phyloP scores from a whole-genome alignment of 2,888 invertebrate species.

The Leptura quadrifasciata region DNA sequence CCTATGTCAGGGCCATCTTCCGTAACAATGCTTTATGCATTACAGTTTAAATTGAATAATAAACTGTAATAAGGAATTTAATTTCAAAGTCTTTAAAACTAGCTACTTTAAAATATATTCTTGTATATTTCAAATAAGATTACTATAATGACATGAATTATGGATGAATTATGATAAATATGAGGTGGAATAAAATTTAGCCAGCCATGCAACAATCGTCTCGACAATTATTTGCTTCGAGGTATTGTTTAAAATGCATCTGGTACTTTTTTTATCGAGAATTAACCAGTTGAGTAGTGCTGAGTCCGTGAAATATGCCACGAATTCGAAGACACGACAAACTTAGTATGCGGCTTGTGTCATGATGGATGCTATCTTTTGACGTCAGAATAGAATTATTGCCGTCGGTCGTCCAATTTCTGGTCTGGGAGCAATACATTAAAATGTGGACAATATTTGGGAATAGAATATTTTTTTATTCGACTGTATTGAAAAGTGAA shows the following conservation, averaged over 20 bases:
- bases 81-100: too few species aligned
- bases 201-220: not conserved
- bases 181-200: not conserved
- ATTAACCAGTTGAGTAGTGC: not conserved
- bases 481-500: too few species aligned
- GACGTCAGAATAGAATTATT: not conserved
- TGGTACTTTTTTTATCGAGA: constrained; percentile 2
- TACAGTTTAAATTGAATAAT: not conserved
- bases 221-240: not conserved
- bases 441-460: too few species aligned
- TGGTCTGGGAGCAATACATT: not conserved
- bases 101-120: too few species aligned
- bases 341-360: constrained; percentile 7
- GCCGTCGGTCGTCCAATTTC: not conserved
- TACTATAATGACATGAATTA: not conserved
- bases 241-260: constrained; percentile 4
- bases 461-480: too few species aligned
- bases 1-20: not conserved
- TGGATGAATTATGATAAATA: not conserved
- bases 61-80: too few species aligned
- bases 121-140: not conserved
- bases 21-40: not conserved
- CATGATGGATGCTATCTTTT: not conserved
- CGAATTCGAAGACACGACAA: constrained; percentile 1
- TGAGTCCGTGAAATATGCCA: constrained; percentile 2